Conservation (phyloP, 2,797 vertebrate genomes). For the Darevskia mixta region DNA sequence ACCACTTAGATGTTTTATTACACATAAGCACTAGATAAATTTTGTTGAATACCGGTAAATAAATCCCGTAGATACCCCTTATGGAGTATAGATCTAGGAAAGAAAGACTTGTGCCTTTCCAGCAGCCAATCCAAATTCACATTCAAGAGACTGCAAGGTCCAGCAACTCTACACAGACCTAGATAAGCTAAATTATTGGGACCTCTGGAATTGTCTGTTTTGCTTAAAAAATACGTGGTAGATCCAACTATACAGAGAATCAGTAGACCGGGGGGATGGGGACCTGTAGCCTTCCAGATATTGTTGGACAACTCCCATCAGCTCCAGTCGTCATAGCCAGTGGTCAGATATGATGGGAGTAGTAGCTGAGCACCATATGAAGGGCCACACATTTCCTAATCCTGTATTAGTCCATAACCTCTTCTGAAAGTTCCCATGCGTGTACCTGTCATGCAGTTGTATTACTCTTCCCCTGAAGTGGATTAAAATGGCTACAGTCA, state of each 20-base stretch:
- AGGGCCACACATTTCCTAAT: too few species aligned
- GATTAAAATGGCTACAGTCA: slow-evolving; percentile 68
- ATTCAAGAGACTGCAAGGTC: neutral
- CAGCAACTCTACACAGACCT: neutral
- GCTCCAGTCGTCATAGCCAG: too few species aligned
- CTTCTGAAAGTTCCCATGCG: neutral
- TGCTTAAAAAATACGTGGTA: neutral
- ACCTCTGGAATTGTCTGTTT: neutral
- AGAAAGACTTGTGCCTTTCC: neutral
- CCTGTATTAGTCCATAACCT: neutral
- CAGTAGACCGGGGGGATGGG: too few species aligned
- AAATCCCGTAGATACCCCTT: neutral
- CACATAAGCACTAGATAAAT: too few species aligned
- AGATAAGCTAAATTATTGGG: neutral
- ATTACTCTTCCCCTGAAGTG: neutral
- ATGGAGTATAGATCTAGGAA: neutral
- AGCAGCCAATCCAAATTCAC: neutral
- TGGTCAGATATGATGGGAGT: too few species aligned
- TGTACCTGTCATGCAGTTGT: neutral
- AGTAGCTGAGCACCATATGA: too few species aligned
- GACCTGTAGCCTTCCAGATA: too few species aligned
- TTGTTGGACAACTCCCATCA: too few species aligned
- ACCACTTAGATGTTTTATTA: too few species aligned
- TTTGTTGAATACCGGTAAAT: too few species aligned
- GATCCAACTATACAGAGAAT: neutral